Percentiles rank a stretch among this genome's conserved stretches.
phyloP scores from a whole-genome alignment of 2,797 vertebrate species.

The Prionace glauca region DNA sequence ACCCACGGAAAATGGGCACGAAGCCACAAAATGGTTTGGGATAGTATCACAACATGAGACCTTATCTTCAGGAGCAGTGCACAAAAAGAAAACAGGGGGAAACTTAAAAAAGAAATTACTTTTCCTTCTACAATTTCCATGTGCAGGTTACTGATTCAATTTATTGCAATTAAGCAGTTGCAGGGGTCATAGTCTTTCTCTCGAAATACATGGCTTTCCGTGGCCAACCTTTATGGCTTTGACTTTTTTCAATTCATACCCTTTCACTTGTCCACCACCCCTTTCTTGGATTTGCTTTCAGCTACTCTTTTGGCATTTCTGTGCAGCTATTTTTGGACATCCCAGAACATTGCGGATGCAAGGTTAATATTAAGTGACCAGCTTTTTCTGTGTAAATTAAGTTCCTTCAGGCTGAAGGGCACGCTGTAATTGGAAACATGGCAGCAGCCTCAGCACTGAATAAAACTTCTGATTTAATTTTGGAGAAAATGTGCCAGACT shows the following conservation, averaged over 20 bases:
- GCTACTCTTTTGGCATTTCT: background rate
- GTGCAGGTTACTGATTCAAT: background rate
- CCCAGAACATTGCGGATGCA: background rate
- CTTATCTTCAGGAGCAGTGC: background rate
- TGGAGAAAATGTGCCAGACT: background rate
- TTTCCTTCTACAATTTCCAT: background rate
- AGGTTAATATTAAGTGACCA: background rate
- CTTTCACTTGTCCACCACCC: background rate
- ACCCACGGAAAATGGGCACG: background rate
- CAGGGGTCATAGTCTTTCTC: background rate
- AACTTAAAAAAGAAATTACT: background rate
- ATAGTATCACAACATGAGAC: background rate
- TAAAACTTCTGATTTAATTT: background rate
- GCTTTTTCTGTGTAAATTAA: background rate
- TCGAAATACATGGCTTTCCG: background rate
- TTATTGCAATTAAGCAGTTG: background rate
- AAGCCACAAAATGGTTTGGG: background rate
- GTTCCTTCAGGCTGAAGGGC: background rate
- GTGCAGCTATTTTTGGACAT: background rate
- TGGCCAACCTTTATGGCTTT: background rate
- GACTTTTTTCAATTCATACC: background rate
- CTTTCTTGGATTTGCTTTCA: background rate
- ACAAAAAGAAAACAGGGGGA: background rate
- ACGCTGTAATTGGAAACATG: background rate
- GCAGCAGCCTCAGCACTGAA: background rate